These are phyloP conservation scores for Parazoanthus swiftii DNA, from an alignment of 92 coral and sea anemone genomes.

Conservation along the genomic window DNA sequence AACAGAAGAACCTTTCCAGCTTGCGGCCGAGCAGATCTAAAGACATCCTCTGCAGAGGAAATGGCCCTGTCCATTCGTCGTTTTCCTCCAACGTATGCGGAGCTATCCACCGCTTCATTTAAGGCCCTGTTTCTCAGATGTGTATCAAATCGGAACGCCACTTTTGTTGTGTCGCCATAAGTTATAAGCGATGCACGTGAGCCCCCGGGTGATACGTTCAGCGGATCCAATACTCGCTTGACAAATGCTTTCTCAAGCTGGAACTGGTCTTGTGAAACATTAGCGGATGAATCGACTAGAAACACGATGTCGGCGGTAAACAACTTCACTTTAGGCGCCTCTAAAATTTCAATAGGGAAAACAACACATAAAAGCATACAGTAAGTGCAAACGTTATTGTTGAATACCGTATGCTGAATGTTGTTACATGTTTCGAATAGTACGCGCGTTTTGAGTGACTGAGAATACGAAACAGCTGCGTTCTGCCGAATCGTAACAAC, in stretches of 20 bases:
- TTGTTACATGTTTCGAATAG: too few species aligned
- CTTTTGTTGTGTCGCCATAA: constrained; percentile 44
- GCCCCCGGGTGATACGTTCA: constrained; percentile 58
- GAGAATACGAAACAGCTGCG: too few species aligned
- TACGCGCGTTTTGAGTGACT: too few species aligned
- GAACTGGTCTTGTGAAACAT: constrained; percentile 56
- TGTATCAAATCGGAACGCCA: constrained; percentile 50
- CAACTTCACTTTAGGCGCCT: constrained; percentile 40
- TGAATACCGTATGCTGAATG: too few species aligned
- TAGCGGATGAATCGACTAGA: constrained; percentile 65
- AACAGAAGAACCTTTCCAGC: constrained; percentile 65
- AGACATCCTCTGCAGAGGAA: constrained; percentile 55
- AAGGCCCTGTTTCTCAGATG: constrained; percentile 12
- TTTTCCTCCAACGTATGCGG: constrained; percentile 42
- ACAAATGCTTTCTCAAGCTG: constrained; percentile 57
- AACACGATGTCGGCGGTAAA: constrained; percentile 68
- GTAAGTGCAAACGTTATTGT: too few species aligned
- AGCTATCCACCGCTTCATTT: constrained; percentile 23
- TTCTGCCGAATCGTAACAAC: too few species aligned
- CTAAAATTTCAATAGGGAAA: constrained; percentile 22
- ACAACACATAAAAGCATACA: too few species aligned
- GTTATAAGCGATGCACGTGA: constrained; percentile 65
- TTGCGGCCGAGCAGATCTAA: constrained; percentile 42
- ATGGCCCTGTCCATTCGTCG: constrained; percentile 67
- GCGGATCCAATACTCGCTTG: constrained; percentile 52